Conservation (phyloP, 2,888 invertebrate species). For the Leptopilina myrica region DNA sequence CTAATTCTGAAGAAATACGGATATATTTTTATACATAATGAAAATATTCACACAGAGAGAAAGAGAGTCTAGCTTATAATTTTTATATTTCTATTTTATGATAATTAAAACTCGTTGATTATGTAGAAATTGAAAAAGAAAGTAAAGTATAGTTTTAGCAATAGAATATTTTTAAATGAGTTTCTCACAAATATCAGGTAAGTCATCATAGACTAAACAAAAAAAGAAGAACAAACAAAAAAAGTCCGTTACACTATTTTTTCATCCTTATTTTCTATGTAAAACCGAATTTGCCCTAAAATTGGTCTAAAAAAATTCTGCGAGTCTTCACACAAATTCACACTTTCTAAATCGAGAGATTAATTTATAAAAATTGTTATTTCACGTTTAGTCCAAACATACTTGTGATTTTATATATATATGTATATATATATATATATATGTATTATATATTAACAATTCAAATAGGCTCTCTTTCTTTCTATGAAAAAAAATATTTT, state of each 20-base stretch:
- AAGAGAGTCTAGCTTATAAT: conserved; percentile 33
- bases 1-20: conserved; percentile 17
- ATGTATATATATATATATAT: too few relatives aligned
- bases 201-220: conserved; percentile 19
- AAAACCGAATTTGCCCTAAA: conserved; percentile 21
- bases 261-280: neutral
- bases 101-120: conserved; percentile 3
- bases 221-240: neutral
- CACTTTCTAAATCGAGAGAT: conserved; percentile 53
- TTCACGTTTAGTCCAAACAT: conserved; percentile 43
- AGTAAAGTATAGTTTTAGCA: conserved; percentile 2
- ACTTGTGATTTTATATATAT: neutral
- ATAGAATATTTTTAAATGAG: conserved; percentile 11
- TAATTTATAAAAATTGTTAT: conserved; percentile 63
- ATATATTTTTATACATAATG: neutral
- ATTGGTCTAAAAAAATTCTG: conserved; percentile 22
- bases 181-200: conserved; percentile 17
- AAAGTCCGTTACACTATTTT: conserved; percentile 2
- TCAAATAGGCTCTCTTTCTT: conserved; percentile 63
- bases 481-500: conserved; percentile 62
- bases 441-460: conserved; percentile 28
- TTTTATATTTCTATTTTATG: neutral
- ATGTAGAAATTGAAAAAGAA: conserved; percentile 13
- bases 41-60: conserved; percentile 33
- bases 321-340: conserved; percentile 26